These are phyloP conservation scores for Caretta caretta DNA, from an alignment of 2,113 vertebrate genomes.

Conservation along the genomic window DNA sequence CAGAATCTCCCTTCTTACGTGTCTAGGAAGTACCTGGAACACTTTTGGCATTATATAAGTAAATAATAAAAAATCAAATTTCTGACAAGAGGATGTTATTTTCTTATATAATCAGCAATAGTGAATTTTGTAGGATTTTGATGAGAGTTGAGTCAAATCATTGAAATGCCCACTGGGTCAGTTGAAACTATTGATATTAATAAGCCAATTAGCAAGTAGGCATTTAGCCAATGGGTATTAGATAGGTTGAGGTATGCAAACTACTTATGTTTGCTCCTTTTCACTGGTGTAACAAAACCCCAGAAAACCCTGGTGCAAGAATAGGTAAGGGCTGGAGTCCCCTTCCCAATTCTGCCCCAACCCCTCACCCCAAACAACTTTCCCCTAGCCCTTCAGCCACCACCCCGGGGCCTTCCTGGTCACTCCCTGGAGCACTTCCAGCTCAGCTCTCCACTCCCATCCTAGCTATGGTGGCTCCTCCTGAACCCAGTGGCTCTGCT, in stretches of 20 bases:
- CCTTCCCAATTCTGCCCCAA: neutral
- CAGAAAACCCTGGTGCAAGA: neutral
- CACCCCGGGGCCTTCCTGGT: neutral
- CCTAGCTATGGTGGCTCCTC: neutral
- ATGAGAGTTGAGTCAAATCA: neutral
- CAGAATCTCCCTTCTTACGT: neutral
- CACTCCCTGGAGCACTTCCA: neutral
- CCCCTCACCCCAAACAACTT: neutral
- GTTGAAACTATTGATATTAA: neutral
- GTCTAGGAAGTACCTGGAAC: neutral
- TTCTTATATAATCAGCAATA: constrained; percentile 1
- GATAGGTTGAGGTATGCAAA: neutral
- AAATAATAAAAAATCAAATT: constrained; percentile 22
- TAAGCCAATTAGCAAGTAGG: neutral
- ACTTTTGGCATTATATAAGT: constrained; percentile 12
- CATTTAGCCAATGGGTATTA: neutral
- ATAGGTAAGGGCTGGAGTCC: neutral
- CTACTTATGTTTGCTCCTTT: constrained; percentile 33
- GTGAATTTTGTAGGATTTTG: neutral
- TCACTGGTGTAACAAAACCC: neutral
- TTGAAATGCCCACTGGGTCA: neutral
- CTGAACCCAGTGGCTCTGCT: neutral
- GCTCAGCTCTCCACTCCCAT: neutral
- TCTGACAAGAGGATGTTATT: neutral
- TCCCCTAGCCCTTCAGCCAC: neutral